A percentile compares a stretch with the other conserved stretches of the same genome.
Conservation (phyloP, 2,113 vertebrate genomes). For the Machaerirhynchus nigripectus region DNA sequence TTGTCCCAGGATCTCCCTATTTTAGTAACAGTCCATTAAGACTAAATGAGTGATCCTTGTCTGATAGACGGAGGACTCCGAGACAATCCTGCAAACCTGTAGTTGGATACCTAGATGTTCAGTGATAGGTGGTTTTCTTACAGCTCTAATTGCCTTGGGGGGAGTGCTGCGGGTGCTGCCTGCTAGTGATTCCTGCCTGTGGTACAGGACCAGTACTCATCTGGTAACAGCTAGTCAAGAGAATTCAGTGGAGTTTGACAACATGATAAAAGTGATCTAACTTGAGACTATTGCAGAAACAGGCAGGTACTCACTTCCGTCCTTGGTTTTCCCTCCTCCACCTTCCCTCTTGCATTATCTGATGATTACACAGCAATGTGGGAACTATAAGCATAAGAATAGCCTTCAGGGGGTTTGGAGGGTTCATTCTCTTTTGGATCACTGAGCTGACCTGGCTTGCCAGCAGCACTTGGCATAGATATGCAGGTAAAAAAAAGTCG, state of each 20-base stretch:
- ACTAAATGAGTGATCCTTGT: neutral
- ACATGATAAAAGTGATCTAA: neutral
- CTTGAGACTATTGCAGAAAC: neutral
- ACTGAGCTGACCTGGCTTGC: neutral
- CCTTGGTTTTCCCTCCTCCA: neutral
- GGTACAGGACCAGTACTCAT: neutral
- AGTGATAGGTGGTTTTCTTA: neutral
- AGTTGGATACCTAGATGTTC: neutral
- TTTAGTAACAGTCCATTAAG: conserved; percentile 33
- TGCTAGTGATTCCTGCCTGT: neutral
- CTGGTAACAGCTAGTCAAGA: neutral
- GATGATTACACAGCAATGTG: neutral
- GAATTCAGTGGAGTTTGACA: neutral
- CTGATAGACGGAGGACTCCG: neutral
- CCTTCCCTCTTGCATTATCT: neutral
- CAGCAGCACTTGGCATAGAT: neutral
- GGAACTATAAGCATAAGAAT: neutral
- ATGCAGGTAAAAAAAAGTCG: neutral
- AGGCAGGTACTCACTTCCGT: neutral
- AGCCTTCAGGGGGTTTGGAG: neutral
- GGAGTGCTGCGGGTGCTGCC: neutral
- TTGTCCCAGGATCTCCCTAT: neutral
- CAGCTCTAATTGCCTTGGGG: neutral
- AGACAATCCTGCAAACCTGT: neutral
- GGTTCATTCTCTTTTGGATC: neutral